phyloP scores from a whole-genome alignment of 2,888 invertebrate genomes.

The Archips crataeganus region DNA sequence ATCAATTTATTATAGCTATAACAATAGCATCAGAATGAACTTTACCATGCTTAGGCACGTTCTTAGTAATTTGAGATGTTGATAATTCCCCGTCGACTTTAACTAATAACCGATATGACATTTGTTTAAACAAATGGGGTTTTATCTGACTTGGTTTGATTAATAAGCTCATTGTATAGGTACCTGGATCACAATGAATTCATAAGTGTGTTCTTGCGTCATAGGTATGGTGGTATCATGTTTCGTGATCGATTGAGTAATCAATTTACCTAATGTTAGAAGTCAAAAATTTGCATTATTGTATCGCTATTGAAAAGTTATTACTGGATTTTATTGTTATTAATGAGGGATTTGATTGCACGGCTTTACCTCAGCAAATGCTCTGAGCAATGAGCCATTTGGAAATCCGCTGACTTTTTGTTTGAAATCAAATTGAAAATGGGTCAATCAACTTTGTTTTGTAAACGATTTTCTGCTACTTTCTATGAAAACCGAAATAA shows the following conservation, averaged over 20 bases:
- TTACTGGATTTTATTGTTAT: neutral
- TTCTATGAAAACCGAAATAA: no score
- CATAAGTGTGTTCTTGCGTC: constrained; percentile 41
- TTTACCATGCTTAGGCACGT: constrained; percentile 23
- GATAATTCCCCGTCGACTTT: constrained; percentile 36
- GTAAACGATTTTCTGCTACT: no score
- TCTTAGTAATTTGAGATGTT: constrained; percentile 39
- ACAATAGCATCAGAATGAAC: constrained; percentile 22
- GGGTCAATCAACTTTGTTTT: no score
- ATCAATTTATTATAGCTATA: constrained; percentile 26
- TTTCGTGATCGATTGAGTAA: constrained; percentile 42
- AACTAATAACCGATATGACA: constrained; percentile 43
- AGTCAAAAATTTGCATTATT: constrained; percentile 36
- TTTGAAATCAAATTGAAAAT: neutral
- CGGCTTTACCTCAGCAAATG: neutral
- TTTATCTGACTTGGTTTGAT: constrained; percentile 40
- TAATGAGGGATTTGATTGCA: neutral
- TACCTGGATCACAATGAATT: constrained; percentile 34
- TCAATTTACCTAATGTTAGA: constrained; percentile 37
- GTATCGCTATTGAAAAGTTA: constrained; percentile 16
- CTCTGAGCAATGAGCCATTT: neutral
- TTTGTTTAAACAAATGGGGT: constrained; percentile 37
- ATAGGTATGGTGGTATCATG: constrained; percentile 40
- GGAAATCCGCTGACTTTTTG: neutral
- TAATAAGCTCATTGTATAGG: constrained; percentile 41